Evolutionary conservation across 2,888 invertebrate genomes (phyloP).

Genomic region (Electrophaes corylata): DNA sequence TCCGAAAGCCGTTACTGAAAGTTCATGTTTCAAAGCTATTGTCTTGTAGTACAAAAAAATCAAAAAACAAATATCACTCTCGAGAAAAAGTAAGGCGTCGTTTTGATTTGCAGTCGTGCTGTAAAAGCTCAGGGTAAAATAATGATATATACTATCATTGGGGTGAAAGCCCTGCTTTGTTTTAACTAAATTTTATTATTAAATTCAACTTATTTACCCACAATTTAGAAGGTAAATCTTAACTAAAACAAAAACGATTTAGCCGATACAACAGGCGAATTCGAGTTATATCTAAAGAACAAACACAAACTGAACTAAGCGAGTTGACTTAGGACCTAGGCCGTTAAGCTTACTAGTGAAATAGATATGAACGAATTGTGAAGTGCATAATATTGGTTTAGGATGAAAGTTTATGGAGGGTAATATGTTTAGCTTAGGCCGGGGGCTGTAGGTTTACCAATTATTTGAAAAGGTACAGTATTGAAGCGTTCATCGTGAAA

Average conservation of each 20-base stretch:
- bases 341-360: conserved; percentile 4
- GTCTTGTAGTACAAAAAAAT: no score
- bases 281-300: not conserved
- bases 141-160: no score
- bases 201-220: not conserved
- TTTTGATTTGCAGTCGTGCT: no score
- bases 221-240: not conserved
- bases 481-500: no score
- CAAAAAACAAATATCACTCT: no score
- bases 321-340: conserved; percentile 22
- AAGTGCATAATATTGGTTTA: conserved; percentile 17
- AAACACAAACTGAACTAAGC: conserved; percentile 2
- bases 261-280: not conserved
- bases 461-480: not conserved
- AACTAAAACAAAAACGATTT: conserved; percentile 1
- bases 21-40: no score
- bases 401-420: conserved; percentile 10
- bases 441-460: not conserved
- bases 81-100: no score
- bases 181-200: not conserved
- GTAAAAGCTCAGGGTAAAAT: no score
- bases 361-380: conserved; percentile 10
- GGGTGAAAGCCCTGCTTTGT: no score
- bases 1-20: no score
- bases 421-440: conserved; percentile 4